Evolutionary conservation across 2,797 vertebrate genomes (phyloP).

Genomic region (Pagetopsis macropterus): DNA sequence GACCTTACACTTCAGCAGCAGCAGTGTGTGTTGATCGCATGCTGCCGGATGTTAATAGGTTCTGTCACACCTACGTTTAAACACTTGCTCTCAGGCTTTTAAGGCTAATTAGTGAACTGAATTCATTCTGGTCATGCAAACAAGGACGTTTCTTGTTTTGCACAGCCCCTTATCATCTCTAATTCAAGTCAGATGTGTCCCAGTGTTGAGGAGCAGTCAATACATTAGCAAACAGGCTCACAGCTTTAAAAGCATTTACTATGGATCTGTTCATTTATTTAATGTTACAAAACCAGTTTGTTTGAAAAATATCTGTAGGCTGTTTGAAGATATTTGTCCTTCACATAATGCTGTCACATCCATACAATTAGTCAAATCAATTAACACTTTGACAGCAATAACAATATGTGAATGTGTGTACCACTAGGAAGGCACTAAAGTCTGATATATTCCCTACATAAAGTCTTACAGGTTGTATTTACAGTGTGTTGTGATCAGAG

Average conservation of each 20-base stretch:
- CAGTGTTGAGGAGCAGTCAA: neutral
- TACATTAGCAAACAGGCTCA: neutral
- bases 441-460: neutral
- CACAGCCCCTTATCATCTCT: conserved; percentile 23
- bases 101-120: conserved; percentile 38
- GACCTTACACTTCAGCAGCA: neutral
- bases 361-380: no score
- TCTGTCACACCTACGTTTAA: conserved; percentile 29
- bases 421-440: neutral
- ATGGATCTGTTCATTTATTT: neutral
- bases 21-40: conserved; percentile 11
- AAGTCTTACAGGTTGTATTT: neutral
- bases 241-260: neutral
- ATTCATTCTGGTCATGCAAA: conserved; percentile 2
- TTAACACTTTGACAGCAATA: neutral
- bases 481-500: neutral
- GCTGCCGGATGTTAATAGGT: conserved; percentile 19
- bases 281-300: neutral
- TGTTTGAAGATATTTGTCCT: conserved; percentile 1
- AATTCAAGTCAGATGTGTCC: conserved; percentile 27
- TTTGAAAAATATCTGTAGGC: conserved; percentile 25
- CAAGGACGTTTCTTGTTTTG: conserved; percentile 17
- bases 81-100: conserved; percentile 35
- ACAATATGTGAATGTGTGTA: neutral
- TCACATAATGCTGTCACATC: neutral